Evolutionary conservation across 2,888 invertebrate species (phyloP).

Genomic region (Melipona beecheii): DNA sequence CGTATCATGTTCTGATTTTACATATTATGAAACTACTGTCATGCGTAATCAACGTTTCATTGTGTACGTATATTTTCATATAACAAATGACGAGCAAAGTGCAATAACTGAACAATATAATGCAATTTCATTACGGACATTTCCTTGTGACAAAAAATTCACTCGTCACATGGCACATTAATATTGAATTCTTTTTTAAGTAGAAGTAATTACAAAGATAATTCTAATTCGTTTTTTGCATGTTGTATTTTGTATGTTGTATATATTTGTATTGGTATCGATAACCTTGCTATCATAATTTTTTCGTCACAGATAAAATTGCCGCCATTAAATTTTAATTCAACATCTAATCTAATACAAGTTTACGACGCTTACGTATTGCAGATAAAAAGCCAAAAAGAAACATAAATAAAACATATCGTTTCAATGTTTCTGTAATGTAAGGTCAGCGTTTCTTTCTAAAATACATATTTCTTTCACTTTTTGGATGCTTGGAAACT

Average conservation of each 20-base stretch:
- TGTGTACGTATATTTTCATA: constrained; percentile 15
- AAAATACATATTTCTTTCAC: neutral
- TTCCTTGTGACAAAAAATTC: constrained; percentile 5
- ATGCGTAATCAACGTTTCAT: constrained; percentile 19
- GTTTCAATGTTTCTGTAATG: constrained; percentile 10
- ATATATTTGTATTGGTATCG: neutral
- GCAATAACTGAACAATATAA: constrained; percentile 37
- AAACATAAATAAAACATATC: neutral
- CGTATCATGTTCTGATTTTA: constrained; percentile 23
- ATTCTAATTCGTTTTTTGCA: neutral
- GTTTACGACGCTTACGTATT: neutral
- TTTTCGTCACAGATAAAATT: neutral
- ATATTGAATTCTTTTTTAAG: neutral
- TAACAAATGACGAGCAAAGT: constrained; percentile 19
- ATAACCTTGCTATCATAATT: constrained; percentile 26
- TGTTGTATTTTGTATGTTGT: no score
- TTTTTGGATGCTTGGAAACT: neutral
- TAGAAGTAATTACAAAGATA: constrained; percentile 2
- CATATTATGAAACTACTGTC: constrained; percentile 23
- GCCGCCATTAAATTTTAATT: neutral
- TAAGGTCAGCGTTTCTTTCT: neutral
- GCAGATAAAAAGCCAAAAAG: constrained; percentile 15
- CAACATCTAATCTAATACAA: neutral
- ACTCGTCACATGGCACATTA: neutral
- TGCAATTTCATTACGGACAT: constrained; percentile 5